Evolutionary conservation across 2,888 invertebrate genomes (phyloP).

Genomic region (Allophyes oxyacanthae): DNA sequence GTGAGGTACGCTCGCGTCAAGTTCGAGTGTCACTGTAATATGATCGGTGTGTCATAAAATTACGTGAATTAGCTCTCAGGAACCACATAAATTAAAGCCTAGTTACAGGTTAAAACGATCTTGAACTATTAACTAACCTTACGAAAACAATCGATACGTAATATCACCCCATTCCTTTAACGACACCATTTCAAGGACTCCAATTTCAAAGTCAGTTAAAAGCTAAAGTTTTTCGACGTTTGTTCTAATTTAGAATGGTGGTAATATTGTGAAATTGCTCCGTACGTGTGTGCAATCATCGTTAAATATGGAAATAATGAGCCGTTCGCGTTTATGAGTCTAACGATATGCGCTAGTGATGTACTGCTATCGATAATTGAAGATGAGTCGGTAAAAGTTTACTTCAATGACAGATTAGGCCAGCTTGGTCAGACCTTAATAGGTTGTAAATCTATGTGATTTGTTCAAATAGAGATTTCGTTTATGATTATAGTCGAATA

Average conservation of each 20-base stretch:
- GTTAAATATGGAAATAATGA: conserved; percentile 81
- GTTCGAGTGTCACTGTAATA: too few relatives aligned
- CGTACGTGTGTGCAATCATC: conserved; percentile 73
- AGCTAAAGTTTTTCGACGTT: conserved; percentile 34
- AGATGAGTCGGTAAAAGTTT: too few relatives aligned
- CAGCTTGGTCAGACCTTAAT: too few relatives aligned
- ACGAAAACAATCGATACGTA: conserved; percentile 22
- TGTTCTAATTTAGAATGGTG: conserved; percentile 40
- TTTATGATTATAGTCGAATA: background rate
- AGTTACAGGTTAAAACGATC: too few relatives aligned
- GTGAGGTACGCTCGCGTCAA: too few relatives aligned
- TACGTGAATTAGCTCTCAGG: too few relatives aligned
- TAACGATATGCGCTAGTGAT: conserved; percentile 57
- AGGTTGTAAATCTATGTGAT: too few relatives aligned
- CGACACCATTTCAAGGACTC: conserved; percentile 25
- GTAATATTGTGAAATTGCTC: conserved; percentile 63
- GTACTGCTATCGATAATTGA: conserved; percentile 32
- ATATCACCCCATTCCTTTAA: conserved; percentile 12
- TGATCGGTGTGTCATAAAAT: too few relatives aligned
- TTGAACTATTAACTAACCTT: too few relatives aligned
- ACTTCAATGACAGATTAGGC: too few relatives aligned
- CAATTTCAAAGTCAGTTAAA: conserved; percentile 28
- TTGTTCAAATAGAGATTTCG: too few relatives aligned
- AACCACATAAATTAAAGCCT: too few relatives aligned
- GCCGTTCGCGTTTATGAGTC: conserved; percentile 73